Base-by-base conservation (phyloP, 2,888 invertebrate genomes). In the Spisula solida region DNA sequence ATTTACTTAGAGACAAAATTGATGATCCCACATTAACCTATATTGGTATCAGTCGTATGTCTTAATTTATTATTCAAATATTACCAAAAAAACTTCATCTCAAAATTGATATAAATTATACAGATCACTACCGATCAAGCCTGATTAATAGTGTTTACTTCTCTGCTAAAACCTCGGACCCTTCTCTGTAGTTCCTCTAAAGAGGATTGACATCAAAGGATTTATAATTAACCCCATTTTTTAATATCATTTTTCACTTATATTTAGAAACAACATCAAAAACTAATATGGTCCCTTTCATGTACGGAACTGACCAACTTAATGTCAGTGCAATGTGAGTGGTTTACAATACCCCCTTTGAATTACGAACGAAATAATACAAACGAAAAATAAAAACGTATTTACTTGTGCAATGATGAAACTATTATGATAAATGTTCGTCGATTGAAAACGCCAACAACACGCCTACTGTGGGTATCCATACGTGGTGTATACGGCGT, bases 371-470 rank as follows among this genome's bases (percentile, higher is more conserved):
- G 60, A 25, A 56, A 20, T 56, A 56, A 66, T 25, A 20, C 5
- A 14, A 16, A 51, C 51, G 12, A 5, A 16, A 14, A 51, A 51
- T 16, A 51, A 66, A 5, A 10, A 25, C 60, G 25, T n/a, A 66
- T 66, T 25, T 66, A 25, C n/a, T 66, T 66, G 25, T n/a, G n/a
- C n/a, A 66, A n/a, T 66, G 60, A 25, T 66, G 25, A 66, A 75
- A 31, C 12, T 75, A 31, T 70, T 75, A 18, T 4, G 75, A 75
- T 75, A 16, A 34, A 75, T 75, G 29, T 75, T 2, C 25, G 20
- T 25, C 6, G 75, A 16, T 75, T 75, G 8, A 75, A 75, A 25
- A 16, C 16, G 75, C 6, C 34, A 75, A 1, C 14, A 0, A 1
- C 5, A 34, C 16, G 29, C 1, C 31, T 16, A 1, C 31, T 31